Base-by-base conservation (phyloP, 2,888 invertebrate genomes). In the Hirtodrosophila confusa region DNA sequence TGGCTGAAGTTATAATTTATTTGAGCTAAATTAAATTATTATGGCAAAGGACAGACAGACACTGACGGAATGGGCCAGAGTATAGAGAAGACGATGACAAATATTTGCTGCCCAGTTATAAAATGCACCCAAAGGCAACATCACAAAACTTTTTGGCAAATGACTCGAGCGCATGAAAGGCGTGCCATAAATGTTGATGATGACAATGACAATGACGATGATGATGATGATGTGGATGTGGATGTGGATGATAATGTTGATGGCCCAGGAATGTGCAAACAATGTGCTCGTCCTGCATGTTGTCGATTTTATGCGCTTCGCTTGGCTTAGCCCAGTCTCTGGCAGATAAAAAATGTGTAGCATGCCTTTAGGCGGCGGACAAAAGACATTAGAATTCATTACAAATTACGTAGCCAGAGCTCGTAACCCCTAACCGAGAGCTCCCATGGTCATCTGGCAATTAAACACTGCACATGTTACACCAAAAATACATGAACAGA, bases 121-220 rank as follows among this genome's bases (percentile, higher is more conserved):
- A 82, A 82, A 83, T 82, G 80, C 80, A 86, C 80, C 84, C 86
- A 83, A 71, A 79, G 80, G 80, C 86, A 79, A 86, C 80, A 86
- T 82, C 78, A 80, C 54, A 56, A 78, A 82, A 82, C 65, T 82
- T 78, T 79, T 65, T 73, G 74, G 69, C 57, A 83, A 82, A 85
- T 80, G 78, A 75, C 71, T 78, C 63, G 57, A 85, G 86, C 78
- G 82, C 69, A 67, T 69, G 86, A 63, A 83, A 71, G 80, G 85
- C 73, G 67, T 73, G 76, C 69, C 83, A 70, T 75, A 80, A 60
- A 66, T 58, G 55, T 60, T 55, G 50, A 65, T 63, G 50, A 50
- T 43, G 57, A 70, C 37, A 48, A 24, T 43, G 54, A 49, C 55
- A 37, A 58, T 69, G 45, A 31, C 53, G 24, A 41, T 53, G 50